Base-by-base conservation (phyloP, 2,888 invertebrate species). In the Myopa tessellatipennis region DNA sequence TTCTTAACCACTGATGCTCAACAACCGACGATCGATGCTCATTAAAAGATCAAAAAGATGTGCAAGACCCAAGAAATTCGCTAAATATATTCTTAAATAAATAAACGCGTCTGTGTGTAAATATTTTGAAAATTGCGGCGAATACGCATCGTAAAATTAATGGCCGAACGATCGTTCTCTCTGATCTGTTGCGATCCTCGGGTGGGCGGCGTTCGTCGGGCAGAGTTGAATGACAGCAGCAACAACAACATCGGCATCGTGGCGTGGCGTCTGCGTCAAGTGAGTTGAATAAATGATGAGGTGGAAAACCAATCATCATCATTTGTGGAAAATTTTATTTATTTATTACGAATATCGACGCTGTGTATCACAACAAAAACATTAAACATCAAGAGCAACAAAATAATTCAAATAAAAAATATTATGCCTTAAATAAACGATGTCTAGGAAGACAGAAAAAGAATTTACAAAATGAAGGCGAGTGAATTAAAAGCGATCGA, bases 31-130 rank as follows among this genome's bases (percentile, higher is more conserved):
- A 75, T 69, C 75, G 69, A 60, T 7, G 63, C 71, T 71, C 76
- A 63, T 76, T 65, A 77, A 75, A 79, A 79, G 68, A 79, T 76
- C 79, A 79, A 74, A 77, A 45, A 65, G 74, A 68, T 38, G 65
- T 55, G 67, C 77, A 10, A 77, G 69, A 74, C 74, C 68, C 77
- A 36, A 67, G 77, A 80, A 80, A 80, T 77, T 78, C 69, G 79
- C 75, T 80, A 77, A 82, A 84, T 83, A 82, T 84, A 78, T 83
- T 84, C 81, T 82, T 82, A 84, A 84, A 84, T 83, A 84, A 84
- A 84, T 84, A 83, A 84, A 84, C 80, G 67, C 78, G 60, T 65
- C 77, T 79, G 74, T 77, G 81, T 81, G 81, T 82, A 84, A 84
- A 83, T 83, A 83, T 82, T 82, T 83, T 81, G 78, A 79, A 78